Percentiles rank a stretch among this genome's conserved stretches.
Evolutionary conservation across 2,888 invertebrate genomes (phyloP).

Genomic region (Crossocerus cetratus): DNA sequence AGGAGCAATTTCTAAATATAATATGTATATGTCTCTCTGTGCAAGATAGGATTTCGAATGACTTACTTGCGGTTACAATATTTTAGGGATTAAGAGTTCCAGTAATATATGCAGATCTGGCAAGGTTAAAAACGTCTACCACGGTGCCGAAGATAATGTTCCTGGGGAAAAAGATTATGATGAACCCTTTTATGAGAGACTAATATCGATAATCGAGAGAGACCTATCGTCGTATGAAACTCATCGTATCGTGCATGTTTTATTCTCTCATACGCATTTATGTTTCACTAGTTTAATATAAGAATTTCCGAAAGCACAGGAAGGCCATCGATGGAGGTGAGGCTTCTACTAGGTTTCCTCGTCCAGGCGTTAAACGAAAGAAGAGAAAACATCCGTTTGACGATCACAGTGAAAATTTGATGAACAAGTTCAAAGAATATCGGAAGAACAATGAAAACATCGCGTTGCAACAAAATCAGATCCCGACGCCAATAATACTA

Average conservation of each 20-base stretch:
- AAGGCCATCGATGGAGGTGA: no score
- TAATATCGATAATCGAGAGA: constrained; percentile 33
- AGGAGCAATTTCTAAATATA: no score
- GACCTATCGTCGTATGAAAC: constrained; percentile 31
- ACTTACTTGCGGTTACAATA: background rate
- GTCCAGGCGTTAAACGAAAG: no score
- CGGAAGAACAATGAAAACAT: no score
- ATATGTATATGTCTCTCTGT: no score
- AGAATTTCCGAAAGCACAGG: constrained; percentile 14
- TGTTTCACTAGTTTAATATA: constrained; percentile 27
- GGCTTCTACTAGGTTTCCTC: no score
- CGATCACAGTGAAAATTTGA: constrained; percentile 34
- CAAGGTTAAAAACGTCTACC: background rate
- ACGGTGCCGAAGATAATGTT: background rate
- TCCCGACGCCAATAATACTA: no score
- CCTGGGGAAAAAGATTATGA: constrained; percentile 32
- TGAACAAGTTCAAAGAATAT: constrained; percentile 49
- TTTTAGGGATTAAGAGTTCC: constrained; percentile 46
- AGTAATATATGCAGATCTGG: constrained; percentile 31
- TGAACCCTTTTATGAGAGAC: constrained; percentile 36
- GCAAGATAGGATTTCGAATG: no score
- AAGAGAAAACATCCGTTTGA: constrained; percentile 34
- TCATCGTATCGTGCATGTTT: background rate
- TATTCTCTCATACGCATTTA: background rate
- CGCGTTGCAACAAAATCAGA: no score